Conservation (phyloP, 1,140 invertebrate genomes). For the Whitmania pigra region DNA sequence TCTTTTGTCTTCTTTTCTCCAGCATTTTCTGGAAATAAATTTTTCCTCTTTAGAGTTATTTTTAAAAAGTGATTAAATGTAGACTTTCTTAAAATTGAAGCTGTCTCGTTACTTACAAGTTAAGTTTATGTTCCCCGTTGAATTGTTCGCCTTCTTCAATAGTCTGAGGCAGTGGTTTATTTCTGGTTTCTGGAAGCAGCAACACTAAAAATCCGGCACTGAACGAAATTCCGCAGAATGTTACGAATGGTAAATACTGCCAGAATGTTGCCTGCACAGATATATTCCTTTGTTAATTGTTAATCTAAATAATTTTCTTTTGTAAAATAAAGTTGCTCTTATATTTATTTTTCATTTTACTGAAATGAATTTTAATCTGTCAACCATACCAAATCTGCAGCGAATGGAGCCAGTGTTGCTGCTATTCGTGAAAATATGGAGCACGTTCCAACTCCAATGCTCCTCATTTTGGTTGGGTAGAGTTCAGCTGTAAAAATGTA, state of each 20-base stretch:
- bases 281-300: background rate
- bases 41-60: too few relatives aligned
- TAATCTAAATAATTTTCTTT: background rate
- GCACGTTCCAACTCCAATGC: constrained; percentile 40
- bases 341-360: background rate
- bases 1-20: too few relatives aligned
- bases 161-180: constrained; percentile 20
- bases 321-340: background rate
- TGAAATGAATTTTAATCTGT: background rate
- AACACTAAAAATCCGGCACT: background rate
- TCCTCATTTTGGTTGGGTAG: constrained; percentile 44
- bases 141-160: constrained; percentile 22
- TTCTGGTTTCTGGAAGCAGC: constrained; percentile 20
- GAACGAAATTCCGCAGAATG: constrained; percentile 13
- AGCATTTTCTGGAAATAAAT: too few relatives aligned
- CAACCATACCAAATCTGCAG: constrained; percentile 10
- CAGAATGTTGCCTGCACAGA: constrained; percentile 9
- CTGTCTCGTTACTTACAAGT: too few relatives aligned
- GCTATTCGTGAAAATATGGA: constrained; percentile 43
- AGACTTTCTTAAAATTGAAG: too few relatives aligned
- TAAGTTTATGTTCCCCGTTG: background rate
- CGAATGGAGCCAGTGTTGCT: constrained; percentile 37
- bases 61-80: too few relatives aligned
- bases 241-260: constrained; percentile 15
- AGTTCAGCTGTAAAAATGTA: constrained; percentile 43